phyloP scores from a whole-genome alignment of 2,888 invertebrate genomes.

The Terebella lapidaria region DNA sequence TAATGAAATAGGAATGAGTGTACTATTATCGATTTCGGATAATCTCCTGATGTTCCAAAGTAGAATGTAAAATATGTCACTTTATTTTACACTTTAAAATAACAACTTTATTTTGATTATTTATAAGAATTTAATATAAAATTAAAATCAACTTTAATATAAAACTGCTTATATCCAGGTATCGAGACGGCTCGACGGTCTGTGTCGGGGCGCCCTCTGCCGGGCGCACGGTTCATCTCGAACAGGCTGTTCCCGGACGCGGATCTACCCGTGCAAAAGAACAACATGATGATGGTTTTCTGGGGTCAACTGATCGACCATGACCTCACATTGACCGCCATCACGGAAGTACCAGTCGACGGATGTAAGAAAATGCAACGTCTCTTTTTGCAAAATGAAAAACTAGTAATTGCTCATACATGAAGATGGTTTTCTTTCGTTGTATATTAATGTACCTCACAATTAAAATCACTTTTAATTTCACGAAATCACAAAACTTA shows the following conservation, averaged over 20 bases:
- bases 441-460: no score
- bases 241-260: constrained; percentile 15
- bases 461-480: background rate
- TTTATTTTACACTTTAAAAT: no score
- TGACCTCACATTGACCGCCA: constrained; percentile 29
- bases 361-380: no score
- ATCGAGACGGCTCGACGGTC: constrained; percentile 15
- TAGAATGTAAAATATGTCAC: no score
- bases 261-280: constrained; percentile 5
- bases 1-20: no score
- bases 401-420: background rate
- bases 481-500: background rate
- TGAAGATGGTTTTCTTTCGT: no score
- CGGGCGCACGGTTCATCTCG: constrained; percentile 26
- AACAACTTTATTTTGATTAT: no score
- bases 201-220: constrained; percentile 21
- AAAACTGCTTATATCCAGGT: constrained; percentile 15
- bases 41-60: no score
- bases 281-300: constrained; percentile 26
- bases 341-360: constrained; percentile 7
- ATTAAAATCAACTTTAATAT: no score
- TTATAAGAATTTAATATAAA: no score
- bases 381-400: background rate
- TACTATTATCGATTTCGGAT: no score
- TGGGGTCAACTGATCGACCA: constrained; percentile 33